Evolutionary conservation across 2,888 invertebrate species (phyloP), one percentile per base, ranked within the genome.

Genomic region (Ormyrus rosae): DNA sequence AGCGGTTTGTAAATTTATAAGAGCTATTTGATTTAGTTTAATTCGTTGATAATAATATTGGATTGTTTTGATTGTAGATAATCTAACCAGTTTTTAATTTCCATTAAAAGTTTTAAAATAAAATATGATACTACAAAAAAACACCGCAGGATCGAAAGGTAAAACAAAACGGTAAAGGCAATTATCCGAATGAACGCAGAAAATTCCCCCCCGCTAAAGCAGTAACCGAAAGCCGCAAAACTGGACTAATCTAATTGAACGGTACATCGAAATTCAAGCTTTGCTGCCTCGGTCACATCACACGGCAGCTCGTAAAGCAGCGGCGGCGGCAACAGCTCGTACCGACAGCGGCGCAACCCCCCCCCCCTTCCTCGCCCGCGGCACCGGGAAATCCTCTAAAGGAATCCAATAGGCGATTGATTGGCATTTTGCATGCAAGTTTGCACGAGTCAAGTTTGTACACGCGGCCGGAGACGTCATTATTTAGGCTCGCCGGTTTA

Each of bases 361-460:
- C 46, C 46, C 11, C 60, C 11, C 48, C 5, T 48, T 48, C 13
- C 11, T 10, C 6, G 3, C 7, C 3, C 6, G 48, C n/a, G 48
- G 11, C 55, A 8, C n/a, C 3, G 1, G 6, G 55, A 67, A 74
- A 51, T 74, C 45, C 64, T 74, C 67, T 7, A 77, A 69, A 70
- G 64, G 48, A 78, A 67, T 67, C 67, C 60, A 70, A 64, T 58
- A 63, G 60, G 51, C 58, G 48, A 11, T 45, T 74, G 70, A 80
- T 80, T 80, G 70, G 79, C 69, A 79, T 70, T 77, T 79, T 58
- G 64, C 69, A 79, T 64, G 68, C 74, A 34, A 69, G 69, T 69
- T 70, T 70, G 64, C 19, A 19, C 64, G 58, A 63, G 19, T 64
- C 73, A 63, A 79, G 79, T 79, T 79, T 79, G 69, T 64, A 69